A percentile compares a stretch with the other conserved stretches of the same genome.
These are phyloP conservation scores for Zoanthus solanderi DNA, from an alignment of 92 coral and sea anemone genomes.

Conservation along the genomic window DNA sequence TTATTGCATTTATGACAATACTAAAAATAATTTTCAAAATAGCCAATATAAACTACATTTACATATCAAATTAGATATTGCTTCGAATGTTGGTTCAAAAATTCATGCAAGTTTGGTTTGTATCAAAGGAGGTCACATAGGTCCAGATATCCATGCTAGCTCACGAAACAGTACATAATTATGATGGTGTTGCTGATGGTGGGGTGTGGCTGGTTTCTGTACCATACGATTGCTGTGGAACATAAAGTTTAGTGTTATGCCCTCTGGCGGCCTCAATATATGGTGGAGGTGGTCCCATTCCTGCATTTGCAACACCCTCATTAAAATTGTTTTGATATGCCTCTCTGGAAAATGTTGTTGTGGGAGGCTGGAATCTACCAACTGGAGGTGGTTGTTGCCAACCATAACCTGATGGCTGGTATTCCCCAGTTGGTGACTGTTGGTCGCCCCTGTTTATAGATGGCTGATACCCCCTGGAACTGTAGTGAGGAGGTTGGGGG, in stretches of 20 bases:
- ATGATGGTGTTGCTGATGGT: slow-evolving; percentile 31
- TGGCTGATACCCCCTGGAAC: not conserved
- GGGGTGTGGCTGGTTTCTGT: not conserved
- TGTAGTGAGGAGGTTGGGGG: slow-evolving; percentile 16
- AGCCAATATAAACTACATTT: too few species aligned
- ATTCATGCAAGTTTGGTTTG: too few species aligned
- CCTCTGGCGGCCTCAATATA: slow-evolving; percentile 11
- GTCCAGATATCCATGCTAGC: too few species aligned
- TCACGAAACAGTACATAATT: not conserved
- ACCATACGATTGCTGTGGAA: slow-evolving; percentile 35
- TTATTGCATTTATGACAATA: too few species aligned
- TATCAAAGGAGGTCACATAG: too few species aligned
- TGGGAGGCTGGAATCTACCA: not conserved
- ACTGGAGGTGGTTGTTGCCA: not conserved
- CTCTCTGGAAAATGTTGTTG: not conserved
- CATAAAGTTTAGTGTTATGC: not conserved
- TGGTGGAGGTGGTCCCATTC: slow-evolving; percentile 27
- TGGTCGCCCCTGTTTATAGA: not conserved
- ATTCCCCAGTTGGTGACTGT: not conserved
- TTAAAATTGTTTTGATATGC: not conserved
- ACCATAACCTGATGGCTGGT: not conserved
- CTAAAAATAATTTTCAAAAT: too few species aligned
- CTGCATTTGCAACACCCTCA: not conserved
- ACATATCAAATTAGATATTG: too few species aligned
- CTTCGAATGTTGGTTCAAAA: too few species aligned